Conservation (phyloP, 1,140 invertebrate species). For the Zaprionus ornatus region DNA sequence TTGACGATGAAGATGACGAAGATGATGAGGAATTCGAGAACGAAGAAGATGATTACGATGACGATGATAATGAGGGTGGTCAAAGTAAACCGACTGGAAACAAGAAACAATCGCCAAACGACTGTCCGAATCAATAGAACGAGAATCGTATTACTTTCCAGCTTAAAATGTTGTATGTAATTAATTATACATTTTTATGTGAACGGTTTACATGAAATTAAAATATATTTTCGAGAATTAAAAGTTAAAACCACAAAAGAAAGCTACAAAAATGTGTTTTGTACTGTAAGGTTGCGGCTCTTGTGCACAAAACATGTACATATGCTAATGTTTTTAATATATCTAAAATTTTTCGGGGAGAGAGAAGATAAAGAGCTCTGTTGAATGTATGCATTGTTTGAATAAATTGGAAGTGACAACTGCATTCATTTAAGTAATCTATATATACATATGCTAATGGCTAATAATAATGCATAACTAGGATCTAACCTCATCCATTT, state of each 20-base stretch:
- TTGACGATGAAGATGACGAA: slow-evolving; percentile 91
- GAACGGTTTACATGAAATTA: slow-evolving; percentile 54
- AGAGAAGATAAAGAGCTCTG: too few species aligned
- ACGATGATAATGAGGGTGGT: slow-evolving; percentile 44
- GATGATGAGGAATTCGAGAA: slow-evolving; percentile 84
- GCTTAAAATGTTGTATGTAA: slow-evolving; percentile 45
- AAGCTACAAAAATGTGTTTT: not conserved
- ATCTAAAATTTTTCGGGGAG: too few species aligned
- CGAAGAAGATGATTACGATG: slow-evolving; percentile 78
- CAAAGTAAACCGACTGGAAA: slow-evolving; percentile 47
- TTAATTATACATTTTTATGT: slow-evolving; percentile 66
- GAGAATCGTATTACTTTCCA: slow-evolving; percentile 27
- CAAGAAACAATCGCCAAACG: slow-evolving; percentile 78
- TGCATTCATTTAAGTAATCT: too few species aligned
- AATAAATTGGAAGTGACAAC: too few species aligned
- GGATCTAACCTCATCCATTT: too few species aligned
- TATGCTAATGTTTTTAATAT: too few species aligned
- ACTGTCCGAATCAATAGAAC: slow-evolving; percentile 79
- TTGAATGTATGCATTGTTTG: too few species aligned
- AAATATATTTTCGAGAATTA: slow-evolving; percentile 79
- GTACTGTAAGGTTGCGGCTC: too few species aligned
- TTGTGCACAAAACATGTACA: too few species aligned
- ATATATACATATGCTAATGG: too few species aligned
- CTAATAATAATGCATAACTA: too few species aligned
- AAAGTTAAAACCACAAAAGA: slow-evolving; percentile 21